Base-by-base conservation (phyloP, 2,113 vertebrate species). In the Psilopogon haemacephalus region DNA sequence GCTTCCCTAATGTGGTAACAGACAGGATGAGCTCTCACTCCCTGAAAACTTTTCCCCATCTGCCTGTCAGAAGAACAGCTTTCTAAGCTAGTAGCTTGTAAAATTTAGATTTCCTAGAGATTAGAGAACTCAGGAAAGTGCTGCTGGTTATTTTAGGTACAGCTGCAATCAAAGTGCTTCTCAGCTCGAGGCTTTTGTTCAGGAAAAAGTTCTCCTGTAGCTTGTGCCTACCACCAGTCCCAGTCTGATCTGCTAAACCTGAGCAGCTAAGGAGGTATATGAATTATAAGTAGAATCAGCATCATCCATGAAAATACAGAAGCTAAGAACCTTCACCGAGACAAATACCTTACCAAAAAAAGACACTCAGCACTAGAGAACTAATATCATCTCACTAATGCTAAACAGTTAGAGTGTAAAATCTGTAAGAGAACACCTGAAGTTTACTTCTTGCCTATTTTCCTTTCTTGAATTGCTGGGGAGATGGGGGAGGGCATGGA, bases 181-280 rank as follows among this genome's bases (percentile, higher is more conserved):
- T 68, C 72, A 96, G 62, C 50, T 95, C 68, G 27, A 88, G 52
- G 65, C 55, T 92, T 94, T 50, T 59, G 68, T 60, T 92, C 75
- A 92, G 68, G 84, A 89, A 82, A 82, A 91, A 54, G 38, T 69
- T 77, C 37, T 85, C 72, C 42, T 52, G 15, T 64, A 84, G 78
- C 64, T 91, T 60, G 54, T 78, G 67, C 64, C 84, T 83, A 82
- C 44, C 83, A 94, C 82, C 72, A 89, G 68, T 83, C 74, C 90
- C 70, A 92, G 59, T 77, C 84, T 65, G 8, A 94, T 56, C 65
- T 89, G 88, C 94, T 95, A 94, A 94, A 96, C 94, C 95, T 97
- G 96, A 96, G 97, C 93, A 86, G 87, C 86, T 84, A 93, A 92
- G 90, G 96, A 96, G 96, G 95, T 97, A 97, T 93, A 81, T 94